Percentiles rank a stretch among this genome's conserved stretches.
phyloP scores from a whole-genome alignment of 2,113 vertebrate genomes.

The Odontesthes bonariensis region DNA sequence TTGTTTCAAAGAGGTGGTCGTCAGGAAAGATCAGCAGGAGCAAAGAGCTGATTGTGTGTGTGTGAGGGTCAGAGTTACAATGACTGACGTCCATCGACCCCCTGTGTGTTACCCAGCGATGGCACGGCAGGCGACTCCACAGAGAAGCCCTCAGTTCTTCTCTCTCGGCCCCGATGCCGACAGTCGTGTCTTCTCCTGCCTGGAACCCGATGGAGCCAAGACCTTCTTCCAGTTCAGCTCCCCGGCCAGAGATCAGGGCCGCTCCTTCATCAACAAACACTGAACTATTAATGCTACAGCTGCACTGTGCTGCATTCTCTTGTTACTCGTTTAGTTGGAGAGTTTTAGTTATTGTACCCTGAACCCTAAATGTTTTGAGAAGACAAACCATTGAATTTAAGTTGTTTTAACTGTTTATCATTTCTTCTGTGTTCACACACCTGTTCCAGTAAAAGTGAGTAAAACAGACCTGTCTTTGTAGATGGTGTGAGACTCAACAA shows the following conservation, averaged over 20 bases:
- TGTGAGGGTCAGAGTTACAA: conserved; percentile 48
- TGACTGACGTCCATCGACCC: conserved; percentile 39
- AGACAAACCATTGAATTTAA: neutral
- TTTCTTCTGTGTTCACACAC: neutral
- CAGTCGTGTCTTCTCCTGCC: conserved; percentile 68
- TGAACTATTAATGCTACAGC: conserved; percentile 38
- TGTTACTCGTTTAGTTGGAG: neutral
- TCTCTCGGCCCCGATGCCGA: conserved; percentile 56
- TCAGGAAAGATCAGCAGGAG: conserved; percentile 31
- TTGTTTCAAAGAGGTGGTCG: conserved; percentile 24
- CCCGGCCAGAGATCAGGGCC: conserved; percentile 57
- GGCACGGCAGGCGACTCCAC: conserved; percentile 58
- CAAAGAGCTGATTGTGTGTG: conserved; percentile 49
- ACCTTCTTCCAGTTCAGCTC: conserved; percentile 82
- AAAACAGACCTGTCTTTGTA: neutral
- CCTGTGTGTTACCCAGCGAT: conserved; percentile 54
- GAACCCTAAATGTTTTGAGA: neutral
- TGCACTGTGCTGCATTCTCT: neutral
- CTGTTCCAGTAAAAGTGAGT: neutral
- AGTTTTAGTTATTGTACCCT: neutral
- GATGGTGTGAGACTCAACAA: no score
- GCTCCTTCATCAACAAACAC: conserved; percentile 64
- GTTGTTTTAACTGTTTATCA: neutral
- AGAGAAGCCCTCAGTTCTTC: conserved; percentile 68
- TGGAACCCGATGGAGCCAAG: conserved; percentile 71